Conservation (phyloP, 2,797 vertebrate species). For the Poecilia picta region DNA sequence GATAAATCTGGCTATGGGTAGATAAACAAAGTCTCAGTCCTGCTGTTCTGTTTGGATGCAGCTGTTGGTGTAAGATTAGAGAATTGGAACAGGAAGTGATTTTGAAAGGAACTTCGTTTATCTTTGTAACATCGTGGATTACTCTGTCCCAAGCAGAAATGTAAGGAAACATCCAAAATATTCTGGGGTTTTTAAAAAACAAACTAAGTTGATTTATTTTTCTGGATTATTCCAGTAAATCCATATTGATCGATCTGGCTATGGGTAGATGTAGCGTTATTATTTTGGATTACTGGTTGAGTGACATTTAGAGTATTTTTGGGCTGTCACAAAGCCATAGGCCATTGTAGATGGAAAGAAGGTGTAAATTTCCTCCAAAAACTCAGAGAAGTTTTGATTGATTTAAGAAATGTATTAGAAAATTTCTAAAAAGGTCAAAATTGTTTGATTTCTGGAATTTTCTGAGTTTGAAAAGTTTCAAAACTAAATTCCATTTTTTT, state of each 20-base stretch:
- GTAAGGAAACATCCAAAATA: background rate
- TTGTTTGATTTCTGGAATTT: no score
- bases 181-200: background rate
- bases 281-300: background rate
- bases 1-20: background rate
- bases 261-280: background rate
- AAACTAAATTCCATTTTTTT: no score
- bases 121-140: background rate
- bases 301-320: background rate
- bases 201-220: background rate
- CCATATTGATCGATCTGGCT: background rate
- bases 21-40: background rate
- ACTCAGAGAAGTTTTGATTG: no score
- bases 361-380: no score
- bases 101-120: background rate
- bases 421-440: no score
- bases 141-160: background rate
- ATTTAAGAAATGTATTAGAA: no score
- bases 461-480: no score
- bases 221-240: background rate
- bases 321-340: no score
- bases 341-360: no score
- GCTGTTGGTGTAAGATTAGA: constrained; percentile 29
- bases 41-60: constrained; percentile 18
- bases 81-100: constrained; percentile 14